Conservation (phyloP, 2,113 vertebrate species). For the Poicephalus meyeri region DNA sequence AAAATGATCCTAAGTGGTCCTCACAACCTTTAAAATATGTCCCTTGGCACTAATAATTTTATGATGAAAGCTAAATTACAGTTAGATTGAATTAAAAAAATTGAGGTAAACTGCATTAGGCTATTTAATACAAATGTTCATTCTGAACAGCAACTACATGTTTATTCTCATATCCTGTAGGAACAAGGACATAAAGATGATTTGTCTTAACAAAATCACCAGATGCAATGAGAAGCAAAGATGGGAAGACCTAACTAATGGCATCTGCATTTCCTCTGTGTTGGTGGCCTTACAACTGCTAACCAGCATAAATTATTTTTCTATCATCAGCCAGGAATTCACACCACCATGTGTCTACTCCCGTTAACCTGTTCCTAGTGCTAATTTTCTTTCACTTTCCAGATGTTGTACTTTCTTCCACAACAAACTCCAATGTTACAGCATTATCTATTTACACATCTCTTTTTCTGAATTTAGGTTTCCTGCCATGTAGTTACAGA, state of each 20-base stretch:
- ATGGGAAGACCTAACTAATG: not conserved
- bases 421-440: not conserved
- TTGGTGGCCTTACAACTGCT: not conserved
- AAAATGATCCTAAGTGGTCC: constrained; percentile 20
- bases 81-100: not conserved
- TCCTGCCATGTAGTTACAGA: not conserved
- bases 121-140: constrained; percentile 1
- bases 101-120: constrained; percentile 33
- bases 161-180: not conserved
- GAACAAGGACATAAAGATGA: not conserved
- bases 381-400: not conserved
- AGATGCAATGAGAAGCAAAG: not conserved
- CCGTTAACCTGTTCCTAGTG: not conserved
- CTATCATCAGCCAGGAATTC: not conserved
- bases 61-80: constrained; percentile 17
- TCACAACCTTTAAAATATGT: not conserved
- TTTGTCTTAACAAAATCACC: constrained; percentile 1
- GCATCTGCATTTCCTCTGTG: not conserved
- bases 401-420: not conserved
- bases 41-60: constrained; percentile 20
- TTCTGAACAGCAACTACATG: not conserved
- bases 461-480: not conserved
- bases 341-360: not conserved
- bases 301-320: not conserved
- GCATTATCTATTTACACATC: not conserved